A percentile compares a stretch with the other conserved stretches of the same genome.
Conservation (phyloP, 2,113 vertebrate genomes). For the Eleginops maclovinus region DNA sequence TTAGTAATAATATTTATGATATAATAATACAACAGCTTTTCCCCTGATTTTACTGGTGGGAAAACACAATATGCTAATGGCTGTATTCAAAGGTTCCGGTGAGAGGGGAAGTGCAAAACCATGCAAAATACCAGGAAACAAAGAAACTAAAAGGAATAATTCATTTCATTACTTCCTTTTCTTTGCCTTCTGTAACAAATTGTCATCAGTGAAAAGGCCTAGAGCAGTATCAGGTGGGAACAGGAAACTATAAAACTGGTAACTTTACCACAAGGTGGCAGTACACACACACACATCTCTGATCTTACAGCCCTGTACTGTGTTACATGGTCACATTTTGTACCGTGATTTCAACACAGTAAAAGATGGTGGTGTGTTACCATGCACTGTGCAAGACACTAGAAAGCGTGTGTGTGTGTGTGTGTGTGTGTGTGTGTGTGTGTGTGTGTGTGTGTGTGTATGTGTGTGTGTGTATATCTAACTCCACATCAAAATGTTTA, state of each 20-base stretch:
- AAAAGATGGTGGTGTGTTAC: neutral
- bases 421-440: neutral
- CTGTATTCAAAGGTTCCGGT: no score
- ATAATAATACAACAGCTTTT: no score
- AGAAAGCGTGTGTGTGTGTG: neutral
- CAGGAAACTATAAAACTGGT: neutral
- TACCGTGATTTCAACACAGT: neutral
- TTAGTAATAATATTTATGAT: no score
- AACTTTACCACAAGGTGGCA: slow-evolving; percentile 62
- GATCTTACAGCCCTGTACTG: neutral
- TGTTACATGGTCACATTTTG: neutral
- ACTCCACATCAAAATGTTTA: neutral
- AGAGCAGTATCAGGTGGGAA: neutral
- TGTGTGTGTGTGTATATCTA: neutral
- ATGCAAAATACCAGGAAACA: no score
- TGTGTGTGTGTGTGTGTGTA: neutral
- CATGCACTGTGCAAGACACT: neutral
- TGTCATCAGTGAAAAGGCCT: neutral
- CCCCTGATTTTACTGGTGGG: no score
- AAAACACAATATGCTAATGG: no score
- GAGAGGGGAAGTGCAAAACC: no score
- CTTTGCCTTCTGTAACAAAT: neutral
- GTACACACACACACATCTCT: slow-evolving; percentile 36
- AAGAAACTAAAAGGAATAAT: no score
- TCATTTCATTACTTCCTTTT: neutral